Percentiles rank a stretch among this genome's conserved stretches.
These are phyloP conservation scores for Troides oblongomaculatus DNA, from an alignment of 2,888 invertebrate species.

Conservation along the genomic window DNA sequence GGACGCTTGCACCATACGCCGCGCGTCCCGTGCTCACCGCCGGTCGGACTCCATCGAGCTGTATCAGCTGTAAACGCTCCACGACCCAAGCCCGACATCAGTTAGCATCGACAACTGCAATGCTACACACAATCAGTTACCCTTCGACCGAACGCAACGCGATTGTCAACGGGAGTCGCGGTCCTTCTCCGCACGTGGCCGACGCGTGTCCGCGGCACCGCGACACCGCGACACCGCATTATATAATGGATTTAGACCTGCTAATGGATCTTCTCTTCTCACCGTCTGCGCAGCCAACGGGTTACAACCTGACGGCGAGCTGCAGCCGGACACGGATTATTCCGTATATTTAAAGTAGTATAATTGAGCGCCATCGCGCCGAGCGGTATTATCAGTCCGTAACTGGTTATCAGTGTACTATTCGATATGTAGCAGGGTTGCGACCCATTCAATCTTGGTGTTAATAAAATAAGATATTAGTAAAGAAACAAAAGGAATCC, in stretches of 20 bases:
- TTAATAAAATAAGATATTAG: neutral
- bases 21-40: slow-evolving; percentile 57
- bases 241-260: too few species aligned
- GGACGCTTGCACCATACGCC: slow-evolving; percentile 58
- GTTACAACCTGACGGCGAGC: neutral
- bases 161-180: too few species aligned
- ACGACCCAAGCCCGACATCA: too few species aligned
- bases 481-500: neutral
- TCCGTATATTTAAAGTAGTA: slow-evolving; percentile 19
- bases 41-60: slow-evolving; percentile 55
- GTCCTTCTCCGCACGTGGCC: too few species aligned
- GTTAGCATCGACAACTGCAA: too few species aligned
- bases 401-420: neutral
- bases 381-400: slow-evolving; percentile 1
- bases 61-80: slow-evolving; percentile 58
- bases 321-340: slow-evolving; percentile 16
- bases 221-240: too few species aligned
- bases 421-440: slow-evolving; percentile 1
- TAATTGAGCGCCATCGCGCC: slow-evolving; percentile 11
- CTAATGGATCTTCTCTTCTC: slow-evolving; percentile 5
- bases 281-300: slow-evolving; percentile 13
- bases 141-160: too few species aligned
- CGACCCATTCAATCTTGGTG: slow-evolving; percentile 9
- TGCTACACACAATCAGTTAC: too few species aligned
- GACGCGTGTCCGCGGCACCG: too few species aligned